Evolutionary conservation across 1,140 invertebrate genomes (phyloP).

Genomic region (Episyrphus balteatus): DNA sequence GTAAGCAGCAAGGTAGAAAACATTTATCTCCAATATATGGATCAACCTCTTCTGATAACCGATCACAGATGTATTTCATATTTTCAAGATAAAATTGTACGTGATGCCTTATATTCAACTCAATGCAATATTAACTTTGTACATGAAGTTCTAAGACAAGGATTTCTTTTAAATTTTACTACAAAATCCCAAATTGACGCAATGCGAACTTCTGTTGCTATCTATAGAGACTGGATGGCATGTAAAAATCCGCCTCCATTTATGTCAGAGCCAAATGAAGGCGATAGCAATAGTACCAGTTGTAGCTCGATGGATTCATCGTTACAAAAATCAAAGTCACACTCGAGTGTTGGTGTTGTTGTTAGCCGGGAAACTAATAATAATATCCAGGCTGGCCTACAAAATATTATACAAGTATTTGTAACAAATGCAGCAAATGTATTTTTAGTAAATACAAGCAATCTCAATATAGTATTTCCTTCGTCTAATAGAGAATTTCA

Average conservation of each 20-base stretch:
- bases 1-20: neutral
- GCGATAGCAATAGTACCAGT: constrained; percentile 7
- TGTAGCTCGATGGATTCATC: too few relatives aligned
- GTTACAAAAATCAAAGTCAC: too few relatives aligned
- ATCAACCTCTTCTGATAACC: constrained; percentile 4
- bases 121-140: constrained; percentile 91
- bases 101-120: constrained; percentile 77
- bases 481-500: constrained; percentile 34
- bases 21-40: too few relatives aligned
- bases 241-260: constrained; percentile 71
- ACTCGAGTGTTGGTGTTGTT: too few relatives aligned
- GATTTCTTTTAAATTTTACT: constrained; percentile 79
- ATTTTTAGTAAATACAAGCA: constrained; percentile 65
- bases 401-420: constrained; percentile 87
- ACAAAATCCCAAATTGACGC: constrained; percentile 59
- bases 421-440: constrained; percentile 93
- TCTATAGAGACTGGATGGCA: constrained; percentile 94
- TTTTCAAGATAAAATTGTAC: constrained; percentile 49
- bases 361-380: too few relatives aligned
- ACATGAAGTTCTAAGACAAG: constrained; percentile 87
- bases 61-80: constrained; percentile 19
- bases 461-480: constrained; percentile 37
- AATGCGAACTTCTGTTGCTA: constrained; percentile 76
- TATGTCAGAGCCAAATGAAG: constrained; percentile 69
- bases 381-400: constrained; percentile 53